Percentiles rank a stretch among this genome's conserved stretches.
phyloP scores from a whole-genome alignment of 2,888 invertebrate genomes.

The Ligdia adustata region DNA sequence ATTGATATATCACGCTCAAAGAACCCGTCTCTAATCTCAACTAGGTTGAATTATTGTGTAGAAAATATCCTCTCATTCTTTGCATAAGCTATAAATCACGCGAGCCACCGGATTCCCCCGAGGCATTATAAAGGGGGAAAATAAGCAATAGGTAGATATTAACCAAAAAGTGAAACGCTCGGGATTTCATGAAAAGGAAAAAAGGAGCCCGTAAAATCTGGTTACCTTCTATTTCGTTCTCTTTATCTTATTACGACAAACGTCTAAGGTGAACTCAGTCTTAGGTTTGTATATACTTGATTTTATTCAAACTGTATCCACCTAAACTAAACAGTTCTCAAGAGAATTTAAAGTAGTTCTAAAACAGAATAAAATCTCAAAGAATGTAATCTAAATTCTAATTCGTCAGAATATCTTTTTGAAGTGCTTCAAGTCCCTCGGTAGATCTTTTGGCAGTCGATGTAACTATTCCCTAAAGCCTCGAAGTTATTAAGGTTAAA shows the following conservation, averaged over 20 bases:
- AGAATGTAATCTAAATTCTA: constrained; percentile 31
- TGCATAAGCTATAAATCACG: constrained; percentile 80
- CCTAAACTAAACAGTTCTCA: constrained; percentile 9
- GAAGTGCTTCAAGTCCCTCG: constrained; percentile 36
- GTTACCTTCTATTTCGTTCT: constrained; percentile 9
- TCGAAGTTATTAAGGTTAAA: constrained; percentile 53
- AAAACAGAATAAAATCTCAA: constrained; percentile 8
- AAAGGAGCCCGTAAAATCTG: constrained; percentile 29
- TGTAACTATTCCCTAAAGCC: constrained; percentile 46
- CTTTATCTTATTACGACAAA: constrained; percentile 24
- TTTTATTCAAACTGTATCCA: constrained; percentile 7
- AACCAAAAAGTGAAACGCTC: constrained; percentile 60
- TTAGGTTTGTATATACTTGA: constrained; percentile 5
- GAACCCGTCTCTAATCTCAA: constrained; percentile 73
- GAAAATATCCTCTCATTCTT: constrained; percentile 80
- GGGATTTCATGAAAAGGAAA: constrained; percentile 42
- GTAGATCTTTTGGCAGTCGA: constrained; percentile 36
- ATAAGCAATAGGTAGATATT: constrained; percentile 75
- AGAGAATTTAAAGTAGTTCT: constrained; percentile 15
- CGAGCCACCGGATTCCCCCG: constrained; percentile 68
- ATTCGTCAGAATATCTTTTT: constrained; percentile 39
- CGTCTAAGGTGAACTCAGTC: constrained; percentile 6
- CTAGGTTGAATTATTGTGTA: constrained; percentile 78
- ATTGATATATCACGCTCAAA: constrained; percentile 69
- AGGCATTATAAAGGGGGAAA: constrained; percentile 69